Evolutionary conservation across 2,113 vertebrate species (phyloP).

Genomic region (Rissa tridactyla): DNA sequence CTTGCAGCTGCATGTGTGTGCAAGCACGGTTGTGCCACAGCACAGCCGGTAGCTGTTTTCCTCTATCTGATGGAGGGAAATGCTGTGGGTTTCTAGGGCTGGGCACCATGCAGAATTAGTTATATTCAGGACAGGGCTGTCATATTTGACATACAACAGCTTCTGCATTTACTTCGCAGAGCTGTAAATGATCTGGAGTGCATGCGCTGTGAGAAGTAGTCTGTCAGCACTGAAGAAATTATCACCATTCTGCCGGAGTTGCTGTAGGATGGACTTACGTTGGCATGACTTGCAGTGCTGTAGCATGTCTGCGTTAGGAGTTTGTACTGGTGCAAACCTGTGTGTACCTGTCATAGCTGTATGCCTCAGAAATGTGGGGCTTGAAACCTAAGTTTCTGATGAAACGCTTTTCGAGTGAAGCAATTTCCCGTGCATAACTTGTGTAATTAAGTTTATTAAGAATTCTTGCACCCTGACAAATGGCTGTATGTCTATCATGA

Average conservation of each 20-base stretch:
- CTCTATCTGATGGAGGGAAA: not conserved
- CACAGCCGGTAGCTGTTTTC: not conserved
- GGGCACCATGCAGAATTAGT: not conserved
- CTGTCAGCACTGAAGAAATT: not conserved
- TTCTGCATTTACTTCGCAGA: not conserved
- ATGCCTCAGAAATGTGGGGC: not conserved
- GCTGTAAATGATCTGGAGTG: not conserved
- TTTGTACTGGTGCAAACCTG: not conserved
- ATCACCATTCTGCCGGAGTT: not conserved
- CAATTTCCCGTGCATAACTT: not conserved
- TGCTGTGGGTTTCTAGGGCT: not conserved
- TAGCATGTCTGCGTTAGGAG: accelerated
- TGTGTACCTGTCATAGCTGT: not conserved
- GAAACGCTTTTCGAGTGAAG: not conserved
- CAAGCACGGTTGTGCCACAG: not conserved
- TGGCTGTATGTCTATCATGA: not conserved
- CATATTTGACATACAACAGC: not conserved
- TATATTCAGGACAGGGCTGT: not conserved
- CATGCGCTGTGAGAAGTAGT: not conserved
- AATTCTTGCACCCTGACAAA: not conserved
- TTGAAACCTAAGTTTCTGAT: not conserved
- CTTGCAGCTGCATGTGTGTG: not conserved
- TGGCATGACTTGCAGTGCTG: not conserved
- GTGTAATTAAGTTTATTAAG: not conserved
- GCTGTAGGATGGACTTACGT: not conserved